These are phyloP conservation scores for Phylloscopus collybita DNA, from an alignment of 2,797 vertebrate species.

Conservation along the genomic window DNA sequence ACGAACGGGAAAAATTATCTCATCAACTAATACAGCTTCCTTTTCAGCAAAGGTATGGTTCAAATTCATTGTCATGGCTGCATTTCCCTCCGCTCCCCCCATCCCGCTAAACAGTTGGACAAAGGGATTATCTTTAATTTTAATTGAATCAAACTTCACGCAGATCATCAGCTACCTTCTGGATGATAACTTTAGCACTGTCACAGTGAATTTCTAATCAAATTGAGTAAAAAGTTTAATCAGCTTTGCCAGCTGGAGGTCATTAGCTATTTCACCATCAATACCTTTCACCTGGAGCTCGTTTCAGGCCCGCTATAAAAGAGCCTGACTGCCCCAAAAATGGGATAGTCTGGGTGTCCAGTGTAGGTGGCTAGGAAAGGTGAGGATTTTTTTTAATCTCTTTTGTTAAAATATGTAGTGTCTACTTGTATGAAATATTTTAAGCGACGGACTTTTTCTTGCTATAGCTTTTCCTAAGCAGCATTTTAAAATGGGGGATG, in stretches of 20 bases:
- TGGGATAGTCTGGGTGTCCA: accelerated
- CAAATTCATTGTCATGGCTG: accelerated
- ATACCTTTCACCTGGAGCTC: background rate
- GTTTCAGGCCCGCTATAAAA: background rate
- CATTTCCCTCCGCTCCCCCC: accelerated
- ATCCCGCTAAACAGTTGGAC: background rate
- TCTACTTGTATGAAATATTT: accelerated
- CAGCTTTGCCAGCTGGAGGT: background rate
- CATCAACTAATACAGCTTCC: accelerated
- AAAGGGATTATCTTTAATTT: background rate
- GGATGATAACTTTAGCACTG: background rate
- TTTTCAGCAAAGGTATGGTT: background rate
- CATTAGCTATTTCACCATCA: background rate
- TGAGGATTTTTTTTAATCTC: background rate
- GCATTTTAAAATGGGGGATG: accelerated
- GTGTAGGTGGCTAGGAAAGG: accelerated
- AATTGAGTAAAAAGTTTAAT: background rate
- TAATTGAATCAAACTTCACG: background rate
- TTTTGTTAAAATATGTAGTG: accelerated
- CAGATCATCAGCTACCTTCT: background rate
- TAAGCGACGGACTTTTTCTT: accelerated
- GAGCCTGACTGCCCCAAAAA: accelerated
- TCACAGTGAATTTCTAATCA: background rate
- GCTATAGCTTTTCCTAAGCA: accelerated
- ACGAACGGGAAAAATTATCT: background rate